These are phyloP conservation scores for Clarias laeviceps DNA, from an alignment of 2,797 vertebrate species.

Conservation along the genomic window DNA sequence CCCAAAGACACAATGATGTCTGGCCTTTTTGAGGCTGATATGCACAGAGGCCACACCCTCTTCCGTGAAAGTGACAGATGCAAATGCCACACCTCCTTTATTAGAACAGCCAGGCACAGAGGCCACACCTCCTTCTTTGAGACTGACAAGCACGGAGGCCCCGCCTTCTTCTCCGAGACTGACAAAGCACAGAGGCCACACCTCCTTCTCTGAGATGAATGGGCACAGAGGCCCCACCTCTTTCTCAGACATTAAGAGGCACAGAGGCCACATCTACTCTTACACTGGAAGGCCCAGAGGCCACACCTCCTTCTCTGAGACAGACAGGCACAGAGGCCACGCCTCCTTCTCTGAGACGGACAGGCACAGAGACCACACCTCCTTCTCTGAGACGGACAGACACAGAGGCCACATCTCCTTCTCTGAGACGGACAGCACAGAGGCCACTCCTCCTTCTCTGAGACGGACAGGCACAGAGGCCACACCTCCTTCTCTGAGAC, in stretches of 20 bases:
- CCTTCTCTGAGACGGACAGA: no score
- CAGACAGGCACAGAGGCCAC: neutral
- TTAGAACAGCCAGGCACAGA: neutral
- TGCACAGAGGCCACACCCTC: neutral
- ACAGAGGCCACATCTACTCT: neutral
- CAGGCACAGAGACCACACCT: neutral
- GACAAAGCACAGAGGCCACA: neutral
- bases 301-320: neutral
- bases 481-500: neutral
- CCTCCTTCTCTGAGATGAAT: no score
- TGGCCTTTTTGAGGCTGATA: neutral
- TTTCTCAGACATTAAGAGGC: neutral
- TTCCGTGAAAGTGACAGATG: neutral
- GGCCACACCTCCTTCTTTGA: neutral
- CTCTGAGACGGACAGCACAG: neutral
- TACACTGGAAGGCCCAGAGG: neutral
- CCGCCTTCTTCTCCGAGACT: neutral
- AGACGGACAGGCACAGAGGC: no score
- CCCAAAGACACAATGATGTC: neutral
- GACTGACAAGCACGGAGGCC: no score
- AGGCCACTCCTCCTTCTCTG: neutral
- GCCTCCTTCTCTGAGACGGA: neutral
- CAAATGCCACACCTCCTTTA: neutral
- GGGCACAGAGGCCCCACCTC: neutral
- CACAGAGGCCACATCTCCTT: neutral